Percentiles rank a stretch among this genome's conserved stretches.
phyloP scores from a whole-genome alignment of 92 coral and sea anemone genomes.

The Zoanthus sociatus region DNA sequence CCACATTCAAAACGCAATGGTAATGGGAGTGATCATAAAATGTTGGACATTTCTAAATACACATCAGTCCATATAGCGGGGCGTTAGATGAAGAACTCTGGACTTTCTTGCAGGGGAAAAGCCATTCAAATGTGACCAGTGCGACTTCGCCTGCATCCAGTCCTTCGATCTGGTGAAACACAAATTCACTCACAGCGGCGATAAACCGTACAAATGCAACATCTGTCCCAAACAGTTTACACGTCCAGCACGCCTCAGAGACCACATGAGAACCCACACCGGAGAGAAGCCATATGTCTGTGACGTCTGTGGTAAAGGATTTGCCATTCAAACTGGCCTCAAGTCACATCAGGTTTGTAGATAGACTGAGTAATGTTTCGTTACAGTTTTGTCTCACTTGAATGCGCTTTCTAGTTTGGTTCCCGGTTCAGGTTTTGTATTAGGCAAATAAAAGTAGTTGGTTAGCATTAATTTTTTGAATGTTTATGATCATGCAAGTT shows the following conservation, averaged over 20 bases:
- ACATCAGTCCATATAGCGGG: no score
- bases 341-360: slow-evolving; percentile 93
- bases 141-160: slow-evolving; percentile 97
- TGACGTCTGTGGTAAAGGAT: slow-evolving; percentile 96
- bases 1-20: no score
- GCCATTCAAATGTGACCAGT: slow-evolving; percentile 41
- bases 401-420: no score
- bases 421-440: no score
- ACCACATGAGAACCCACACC: slow-evolving; percentile 97
- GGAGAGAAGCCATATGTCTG: slow-evolving; percentile 96
- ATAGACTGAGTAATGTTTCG: neutral
- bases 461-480: no score
- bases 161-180: slow-evolving; percentile 98
- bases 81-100: slow-evolving; percentile 2
- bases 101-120: slow-evolving; percentile 5
- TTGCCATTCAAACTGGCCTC: slow-evolving; percentile 99
- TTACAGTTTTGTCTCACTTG: no score
- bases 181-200: slow-evolving; percentile 98
- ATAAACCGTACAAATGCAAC: slow-evolving; percentile 97
- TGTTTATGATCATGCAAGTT: no score
- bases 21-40: no score
- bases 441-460: no score
- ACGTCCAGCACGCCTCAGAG: slow-evolving; percentile 95
- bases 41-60: no score
- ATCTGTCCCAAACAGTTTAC: slow-evolving; percentile 98